These are phyloP conservation scores for Chesias legatella DNA, from an alignment of 2,888 invertebrate genomes.

Conservation along the genomic window DNA sequence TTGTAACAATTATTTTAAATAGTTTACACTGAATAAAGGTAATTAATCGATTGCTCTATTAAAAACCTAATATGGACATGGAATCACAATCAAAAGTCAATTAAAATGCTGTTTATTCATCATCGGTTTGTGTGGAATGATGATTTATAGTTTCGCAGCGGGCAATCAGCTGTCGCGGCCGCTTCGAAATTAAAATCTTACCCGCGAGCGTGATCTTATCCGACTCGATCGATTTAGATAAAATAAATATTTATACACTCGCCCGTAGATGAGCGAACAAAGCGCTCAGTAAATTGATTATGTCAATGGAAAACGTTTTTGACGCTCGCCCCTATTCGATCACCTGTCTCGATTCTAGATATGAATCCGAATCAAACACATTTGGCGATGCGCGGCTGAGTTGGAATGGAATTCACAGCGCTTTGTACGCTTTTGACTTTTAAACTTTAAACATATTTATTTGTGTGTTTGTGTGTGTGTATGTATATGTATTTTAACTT, in stretches of 20 bases:
- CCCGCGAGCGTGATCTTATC: constrained; percentile 74
- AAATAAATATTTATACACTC: constrained; percentile 80
- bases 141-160: constrained; percentile 80
- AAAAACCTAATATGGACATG: constrained; percentile 56
- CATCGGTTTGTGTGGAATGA: constrained; percentile 49
- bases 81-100: constrained; percentile 71
- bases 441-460: background rate
- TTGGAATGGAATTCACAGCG: constrained; percentile 24
- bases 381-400: constrained; percentile 17
- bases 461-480: too few relatives aligned
- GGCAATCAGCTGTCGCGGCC: constrained; percentile 68
- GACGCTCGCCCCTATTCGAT: constrained; percentile 61
- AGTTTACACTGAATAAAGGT: too few relatives aligned
- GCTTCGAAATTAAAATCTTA: constrained; percentile 76
- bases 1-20: too few relatives aligned
- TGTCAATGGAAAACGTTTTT: constrained; percentile 61
- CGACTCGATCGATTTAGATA: constrained; percentile 79
- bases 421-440: constrained; percentile 15
- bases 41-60: constrained; percentile 50
- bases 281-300: constrained; percentile 77
- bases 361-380: constrained; percentile 30
- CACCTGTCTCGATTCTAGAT: constrained; percentile 59
- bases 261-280: constrained; percentile 74
- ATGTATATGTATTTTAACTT: too few relatives aligned
- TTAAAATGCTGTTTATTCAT: constrained; percentile 76